Evolutionary conservation across 2,888 invertebrate species (phyloP).

Genomic region (Microctonus brassicae): DNA sequence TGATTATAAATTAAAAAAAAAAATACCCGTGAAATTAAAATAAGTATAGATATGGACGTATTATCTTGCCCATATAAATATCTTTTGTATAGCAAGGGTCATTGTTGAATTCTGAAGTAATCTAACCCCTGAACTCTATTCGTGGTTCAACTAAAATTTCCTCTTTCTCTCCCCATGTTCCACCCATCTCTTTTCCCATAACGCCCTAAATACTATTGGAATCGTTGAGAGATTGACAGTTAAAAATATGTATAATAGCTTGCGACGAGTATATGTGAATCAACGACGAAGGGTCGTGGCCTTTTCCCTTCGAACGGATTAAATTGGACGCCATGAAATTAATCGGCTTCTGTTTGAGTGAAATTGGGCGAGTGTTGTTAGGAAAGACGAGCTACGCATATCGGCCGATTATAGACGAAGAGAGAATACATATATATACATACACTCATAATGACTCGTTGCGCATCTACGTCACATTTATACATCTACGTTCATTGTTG

Average conservation of each 20-base stretch:
- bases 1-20: not conserved
- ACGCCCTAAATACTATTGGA: not conserved
- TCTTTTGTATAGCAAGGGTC: conserved; percentile 58
- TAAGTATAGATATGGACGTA: not conserved
- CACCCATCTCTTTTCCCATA: conserved; percentile 49
- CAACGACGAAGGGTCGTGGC: not conserved
- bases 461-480: not conserved
- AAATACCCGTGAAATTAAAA: not conserved
- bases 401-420: conserved; percentile 38
- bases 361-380: conserved; percentile 65
- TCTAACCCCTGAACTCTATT: conserved; percentile 52
- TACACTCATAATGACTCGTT: conserved; percentile 6
- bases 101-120: conserved; percentile 58
- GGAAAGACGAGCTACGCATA: conserved; percentile 61
- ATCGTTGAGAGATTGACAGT: conserved; percentile 67
- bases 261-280: conserved; percentile 36
- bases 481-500: conserved; percentile 1
- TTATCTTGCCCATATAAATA: conserved; percentile 20
- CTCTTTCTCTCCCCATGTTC: conserved; percentile 29
- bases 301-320: conserved; percentile 51
- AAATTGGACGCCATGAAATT: conserved; percentile 68
- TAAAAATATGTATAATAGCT: conserved; percentile 69
- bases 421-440: not conserved
- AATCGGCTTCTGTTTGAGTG: conserved; percentile 67
- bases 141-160: conserved; percentile 49